Base-by-base conservation (phyloP, 2,888 invertebrate genomes). In the Scaptomyza tumidula region DNA sequence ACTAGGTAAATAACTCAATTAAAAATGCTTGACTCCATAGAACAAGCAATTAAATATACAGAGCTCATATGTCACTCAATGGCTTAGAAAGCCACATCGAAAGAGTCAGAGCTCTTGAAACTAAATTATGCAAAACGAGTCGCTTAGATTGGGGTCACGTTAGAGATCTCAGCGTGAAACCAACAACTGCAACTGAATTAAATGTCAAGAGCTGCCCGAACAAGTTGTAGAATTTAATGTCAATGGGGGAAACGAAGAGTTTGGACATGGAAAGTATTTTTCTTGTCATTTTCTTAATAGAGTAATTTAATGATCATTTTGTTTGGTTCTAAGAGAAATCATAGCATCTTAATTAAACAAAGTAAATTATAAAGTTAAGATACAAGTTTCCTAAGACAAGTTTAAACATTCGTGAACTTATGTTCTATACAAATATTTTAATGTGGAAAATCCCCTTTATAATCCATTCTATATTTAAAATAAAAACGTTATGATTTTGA, bases 71-170 rank as follows among this genome's bases (percentile, higher is more conserved):
- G 67, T 64, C 79, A 75, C 64, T 71, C 52, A 41, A 58, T 62
- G 55, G 24, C 75, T 44, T 63, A 61, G 77, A 82, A 79, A 82
- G 77, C 71, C 78, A 58, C 14, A 48, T 49, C 11, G 11, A 6
- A 6, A 54, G n/a, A 78, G 69, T 64, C 66, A 45, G 46, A 63
- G 33, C 44, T 60, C 52, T 61, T 45, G 43, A 63, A 68, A 64
- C 49, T 68, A 59, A 72, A 75, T 80, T 80, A 83, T 85, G 86
- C 83, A 79, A 85, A 83, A 85, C 86, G 55, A 87, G 83, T 82
- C 53, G 57, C 33, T 46, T 27, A 41, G 70, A 83, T 87, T 82
- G 78, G 49, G 88, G 88, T 80, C 83, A 79, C 57, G 68, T 41
- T 53, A 39, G 59, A 53, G 67, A 62, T 49, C 69, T 31, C 62